Evolutionary conservation across 2,888 invertebrate species (phyloP), one percentile per base, ranked within the genome.

Genomic region (Abrostola tripartita): DNA sequence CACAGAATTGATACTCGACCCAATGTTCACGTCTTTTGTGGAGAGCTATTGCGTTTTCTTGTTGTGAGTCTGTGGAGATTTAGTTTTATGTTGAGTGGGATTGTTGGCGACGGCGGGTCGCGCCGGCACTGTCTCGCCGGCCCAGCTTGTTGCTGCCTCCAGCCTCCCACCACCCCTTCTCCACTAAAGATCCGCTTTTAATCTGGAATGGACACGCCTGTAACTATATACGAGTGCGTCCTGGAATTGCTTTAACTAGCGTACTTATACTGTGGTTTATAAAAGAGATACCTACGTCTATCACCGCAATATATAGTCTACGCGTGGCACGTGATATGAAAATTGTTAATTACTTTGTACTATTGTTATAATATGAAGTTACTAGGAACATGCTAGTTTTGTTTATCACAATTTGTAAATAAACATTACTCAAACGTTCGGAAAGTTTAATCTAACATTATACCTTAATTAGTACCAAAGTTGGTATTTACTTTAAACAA

Each of bases 71-170:
- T 86, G 83, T 78, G 83, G 81, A 88, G 89, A 86, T 89, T 90
- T 90, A 90, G 89, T 90, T 90, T 90, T 90, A 89, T 89, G 90
- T 90, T 81, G 89, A 92, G 92, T 90, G 87, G 89, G 87, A 87
- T 88, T 84, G 86, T 76, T 85, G 91, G 92, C 91, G 93, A 83
- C 92, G 88, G 78, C 82, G 85, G 81, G 92, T 83, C 92, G 92
- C 90, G 90, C 85, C 90, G 83, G 79, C 82, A 75, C 82, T 85
- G 87, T 86, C 88, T 85, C 87, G 86, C 80, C 80, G 78, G 71
- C 78, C 78, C 76, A 81, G 84, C 86, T 86, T 86, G 88, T 88
- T 88, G 86, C 88, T 86, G 85, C 78, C 71, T 57, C 67, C 60
- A 69, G 70, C 85, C 74, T 74, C 78, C 81, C 79, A 76, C 71